Base-by-base conservation (phyloP, 2,797 vertebrate genomes). In the Babyrousa celebensis region DNA sequence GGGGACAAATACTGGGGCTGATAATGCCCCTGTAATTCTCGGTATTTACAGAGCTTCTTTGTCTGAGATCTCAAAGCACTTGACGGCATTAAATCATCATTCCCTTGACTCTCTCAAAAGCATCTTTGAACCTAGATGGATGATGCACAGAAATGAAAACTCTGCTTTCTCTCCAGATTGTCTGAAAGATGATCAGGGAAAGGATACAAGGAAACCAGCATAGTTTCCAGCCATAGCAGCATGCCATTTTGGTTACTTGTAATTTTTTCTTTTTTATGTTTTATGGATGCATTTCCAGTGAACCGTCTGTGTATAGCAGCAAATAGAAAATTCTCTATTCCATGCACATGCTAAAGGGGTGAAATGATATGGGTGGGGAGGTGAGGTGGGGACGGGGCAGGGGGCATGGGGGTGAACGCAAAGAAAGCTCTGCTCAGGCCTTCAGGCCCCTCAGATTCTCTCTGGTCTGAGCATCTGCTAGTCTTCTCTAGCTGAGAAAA, bases 31-130 rank as follows among this genome's bases (percentile, higher is more conserved):
- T 6, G 54, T 75, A 77, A 86, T 91, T 86, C 75, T 68, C 52
- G 29, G 68, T 87, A 52, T 96, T 97, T 89, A 87, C 91, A 85
- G 68, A 92, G 71, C 29, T 78, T 20, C 88, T 95, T 96, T 92
- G 87, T 79, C 92, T 78, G 74, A 85, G 78, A 92, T 95, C 85
- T 92, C 96, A 93, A 97, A 96, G 92, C 85, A 32, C 90, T 65
- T n/a, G 56, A 87, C 36, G 77, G 86, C 56, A 67, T 93, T 96
- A 92, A 84, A 68, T 94, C 94, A 68, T 27, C 65, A 52, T 68
- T 88, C 79, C 71, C 23, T 91, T 56, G 40, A 15, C 40, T 88
- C 25, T 88, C 86, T 91, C 63, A 52, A 90, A 95, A 91, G 74
- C 78, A 89, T 78, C 78, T 65, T 48, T 91, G 82, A 96, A 79